These are phyloP conservation scores for Nothocercus julius DNA, from an alignment of 2,113 vertebrate genomes.

Conservation along the genomic window DNA sequence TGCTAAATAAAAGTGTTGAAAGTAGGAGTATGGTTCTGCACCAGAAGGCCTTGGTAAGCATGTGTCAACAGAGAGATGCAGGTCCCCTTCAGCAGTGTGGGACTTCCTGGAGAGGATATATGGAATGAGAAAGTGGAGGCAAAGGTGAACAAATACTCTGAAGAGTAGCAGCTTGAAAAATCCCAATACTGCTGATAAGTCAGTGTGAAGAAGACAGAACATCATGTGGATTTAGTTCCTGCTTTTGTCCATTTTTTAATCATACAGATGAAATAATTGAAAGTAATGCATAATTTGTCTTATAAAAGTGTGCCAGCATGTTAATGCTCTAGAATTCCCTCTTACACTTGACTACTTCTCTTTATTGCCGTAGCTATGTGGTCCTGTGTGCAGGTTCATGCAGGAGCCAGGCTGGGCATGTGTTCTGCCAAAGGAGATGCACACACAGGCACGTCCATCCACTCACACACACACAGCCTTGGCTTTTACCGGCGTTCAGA, in stretches of 20 bases:
- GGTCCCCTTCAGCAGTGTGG: background rate
- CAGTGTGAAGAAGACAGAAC: rapidly evolving
- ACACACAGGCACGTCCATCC: background rate
- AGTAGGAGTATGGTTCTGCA: background rate
- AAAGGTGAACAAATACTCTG: background rate
- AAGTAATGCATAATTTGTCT: background rate
- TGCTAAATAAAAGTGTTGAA: background rate
- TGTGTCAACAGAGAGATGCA: background rate
- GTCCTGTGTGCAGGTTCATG: background rate
- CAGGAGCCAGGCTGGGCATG: rapidly evolving
- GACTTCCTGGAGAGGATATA: background rate
- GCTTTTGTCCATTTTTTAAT: background rate
- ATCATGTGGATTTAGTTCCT: background rate
- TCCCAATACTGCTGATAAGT: background rate
- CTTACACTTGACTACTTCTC: background rate
- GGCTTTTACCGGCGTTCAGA: background rate
- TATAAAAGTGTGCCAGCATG: background rate
- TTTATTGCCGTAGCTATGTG: background rate
- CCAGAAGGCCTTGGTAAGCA: background rate
- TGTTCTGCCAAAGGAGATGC: background rate
- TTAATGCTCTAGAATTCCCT: background rate
- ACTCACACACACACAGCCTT: background rate
- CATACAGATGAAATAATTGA: background rate
- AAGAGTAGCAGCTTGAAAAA: background rate
- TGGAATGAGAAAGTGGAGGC: background rate